Conservation (phyloP, 2,888 invertebrate species). For the Drosophila tanythrix region DNA sequence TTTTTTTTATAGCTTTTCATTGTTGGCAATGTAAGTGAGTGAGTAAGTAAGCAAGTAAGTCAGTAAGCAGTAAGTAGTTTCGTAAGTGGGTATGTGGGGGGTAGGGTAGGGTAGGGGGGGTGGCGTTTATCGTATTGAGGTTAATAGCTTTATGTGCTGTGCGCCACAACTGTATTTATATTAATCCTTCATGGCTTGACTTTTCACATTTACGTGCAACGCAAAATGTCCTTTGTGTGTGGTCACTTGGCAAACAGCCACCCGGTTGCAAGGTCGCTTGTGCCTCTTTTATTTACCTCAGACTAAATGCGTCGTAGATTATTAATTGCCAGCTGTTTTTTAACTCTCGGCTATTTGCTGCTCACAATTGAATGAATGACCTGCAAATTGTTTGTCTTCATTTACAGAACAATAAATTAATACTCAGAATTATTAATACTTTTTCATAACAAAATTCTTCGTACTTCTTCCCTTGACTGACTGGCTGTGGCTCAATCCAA, state of each 20-base stretch:
- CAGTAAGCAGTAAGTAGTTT: background rate
- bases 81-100: slow-evolving; percentile 5
- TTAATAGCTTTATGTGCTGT: slow-evolving; percentile 32
- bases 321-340: background rate
- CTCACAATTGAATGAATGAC: background rate
- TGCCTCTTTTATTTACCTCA: background rate
- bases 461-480: no score
- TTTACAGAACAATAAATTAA: background rate
- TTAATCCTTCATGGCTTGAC: slow-evolving; percentile 29
- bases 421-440: background rate
- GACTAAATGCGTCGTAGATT: background rate
- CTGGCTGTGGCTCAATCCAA: no score
- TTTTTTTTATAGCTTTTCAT: slow-evolving; percentile 22
- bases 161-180: slow-evolving; percentile 34
- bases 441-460: background rate
- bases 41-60: background rate
- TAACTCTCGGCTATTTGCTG: background rate
- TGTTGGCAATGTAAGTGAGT: background rate
- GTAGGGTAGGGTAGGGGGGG: slow-evolving; percentile 4
- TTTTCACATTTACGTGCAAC: slow-evolving; percentile 4
- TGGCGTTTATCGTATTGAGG: slow-evolving; percentile 19
- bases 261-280: background rate
- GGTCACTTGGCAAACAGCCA: background rate
- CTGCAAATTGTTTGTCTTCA: background rate
- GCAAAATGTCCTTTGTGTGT: background rate